These are phyloP conservation scores for Catocala nupta DNA, from an alignment of 2,888 invertebrate genomes.

Conservation along the genomic window DNA sequence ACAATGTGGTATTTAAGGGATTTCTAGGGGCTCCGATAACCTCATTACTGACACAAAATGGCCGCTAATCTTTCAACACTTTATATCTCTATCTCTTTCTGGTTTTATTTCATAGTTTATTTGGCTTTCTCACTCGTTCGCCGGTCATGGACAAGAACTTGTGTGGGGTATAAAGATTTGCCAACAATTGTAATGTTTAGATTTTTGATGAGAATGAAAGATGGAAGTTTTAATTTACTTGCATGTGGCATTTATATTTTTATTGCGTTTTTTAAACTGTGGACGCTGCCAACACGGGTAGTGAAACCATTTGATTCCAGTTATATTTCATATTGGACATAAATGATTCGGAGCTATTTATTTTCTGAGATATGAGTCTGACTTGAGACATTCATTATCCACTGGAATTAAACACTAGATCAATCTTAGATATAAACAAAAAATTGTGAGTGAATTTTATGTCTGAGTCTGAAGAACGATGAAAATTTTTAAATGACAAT, in stretches of 20 bases:
- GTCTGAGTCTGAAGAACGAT: too few species aligned
- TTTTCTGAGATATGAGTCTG: neutral
- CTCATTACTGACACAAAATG: neutral
- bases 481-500: too few species aligned
- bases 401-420: too few species aligned
- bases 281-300: neutral
- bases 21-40: neutral
- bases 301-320: neutral
- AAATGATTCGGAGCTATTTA: slow-evolving; percentile 1
- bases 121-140: neutral
- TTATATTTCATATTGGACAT: neutral
- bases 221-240: neutral
- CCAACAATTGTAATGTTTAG: neutral
- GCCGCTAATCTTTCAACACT: neutral
- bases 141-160: neutral
- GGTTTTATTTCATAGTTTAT: neutral
- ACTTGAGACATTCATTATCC: neutral
- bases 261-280: neutral
- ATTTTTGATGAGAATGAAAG: neutral
- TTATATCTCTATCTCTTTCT: neutral
- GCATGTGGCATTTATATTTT: neutral
- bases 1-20: slow-evolving; percentile 6
- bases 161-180: neutral
- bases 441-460: too few species aligned
- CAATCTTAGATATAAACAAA: too few species aligned